Conservation (phyloP, 1,140 invertebrate genomes). For the Tetragonula clypearis region DNA sequence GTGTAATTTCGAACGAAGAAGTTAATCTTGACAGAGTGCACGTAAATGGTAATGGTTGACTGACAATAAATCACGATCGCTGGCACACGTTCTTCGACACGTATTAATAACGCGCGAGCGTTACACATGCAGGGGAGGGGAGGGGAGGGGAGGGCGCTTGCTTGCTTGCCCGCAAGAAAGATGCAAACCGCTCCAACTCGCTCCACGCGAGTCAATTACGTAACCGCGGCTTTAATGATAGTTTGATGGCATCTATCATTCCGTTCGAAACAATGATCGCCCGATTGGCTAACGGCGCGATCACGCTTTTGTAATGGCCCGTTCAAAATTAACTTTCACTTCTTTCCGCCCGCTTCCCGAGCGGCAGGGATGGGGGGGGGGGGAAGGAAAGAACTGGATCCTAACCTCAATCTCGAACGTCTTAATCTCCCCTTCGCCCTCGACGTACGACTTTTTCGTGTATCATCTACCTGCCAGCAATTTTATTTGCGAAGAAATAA, state of each 20-base stretch:
- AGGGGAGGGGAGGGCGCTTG: too few relatives aligned
- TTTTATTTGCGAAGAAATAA: too few relatives aligned
- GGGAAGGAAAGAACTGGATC: conserved; percentile 26
- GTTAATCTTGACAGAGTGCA: conserved; percentile 17
- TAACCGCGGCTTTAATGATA: conserved; percentile 58
- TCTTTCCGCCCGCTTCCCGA: conserved; percentile 45
- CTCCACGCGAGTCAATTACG: conserved; percentile 41
- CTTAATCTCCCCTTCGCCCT: not conserved
- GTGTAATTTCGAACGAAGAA: not conserved
- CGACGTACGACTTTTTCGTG: not conserved
- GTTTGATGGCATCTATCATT: conserved; percentile 62
- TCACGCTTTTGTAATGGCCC: conserved; percentile 64
- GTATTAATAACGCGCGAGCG: conserved; percentile 29
- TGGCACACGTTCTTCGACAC: conserved; percentile 37
- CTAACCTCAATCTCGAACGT: not conserved
- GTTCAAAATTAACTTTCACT: conserved; percentile 67
- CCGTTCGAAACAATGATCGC: conserved; percentile 66
- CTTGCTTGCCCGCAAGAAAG: not conserved
- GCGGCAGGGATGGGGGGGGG: too few relatives aligned
- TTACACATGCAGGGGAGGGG: not conserved
- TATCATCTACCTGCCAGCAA: too few relatives aligned
- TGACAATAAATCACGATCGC: conserved; percentile 37
- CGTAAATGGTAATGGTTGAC: conserved; percentile 36
- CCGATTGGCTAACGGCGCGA: conserved; percentile 62
- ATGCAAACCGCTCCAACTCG: conserved; percentile 13